These are phyloP conservation scores for Pycnonotus jocosus DNA, from an alignment of 2,113 vertebrate genomes.

Conservation along the genomic window DNA sequence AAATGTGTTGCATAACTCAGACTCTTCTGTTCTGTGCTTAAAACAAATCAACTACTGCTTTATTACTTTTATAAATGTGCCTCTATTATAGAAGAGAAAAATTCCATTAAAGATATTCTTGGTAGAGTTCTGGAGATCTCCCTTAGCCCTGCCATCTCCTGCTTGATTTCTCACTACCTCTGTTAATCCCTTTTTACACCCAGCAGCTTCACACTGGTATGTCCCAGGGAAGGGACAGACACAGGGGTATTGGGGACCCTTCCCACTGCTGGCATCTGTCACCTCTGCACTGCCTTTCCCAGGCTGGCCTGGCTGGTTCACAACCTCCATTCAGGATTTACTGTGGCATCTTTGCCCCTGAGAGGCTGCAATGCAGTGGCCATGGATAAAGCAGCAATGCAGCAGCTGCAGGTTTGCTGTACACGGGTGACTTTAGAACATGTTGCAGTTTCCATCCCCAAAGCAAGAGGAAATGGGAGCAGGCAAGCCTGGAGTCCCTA, in stretches of 20 bases:
- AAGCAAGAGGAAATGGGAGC: background rate
- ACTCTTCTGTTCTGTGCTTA: background rate
- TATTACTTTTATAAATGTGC: background rate
- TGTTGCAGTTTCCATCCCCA: background rate
- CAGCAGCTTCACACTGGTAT: background rate
- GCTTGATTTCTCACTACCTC: background rate
- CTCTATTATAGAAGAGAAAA: background rate
- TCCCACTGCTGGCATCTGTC: background rate
- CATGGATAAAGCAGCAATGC: fast-evolving
- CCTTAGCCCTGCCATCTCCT: background rate
- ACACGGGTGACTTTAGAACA: background rate
- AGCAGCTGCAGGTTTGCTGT: background rate
- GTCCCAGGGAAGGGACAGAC: background rate
- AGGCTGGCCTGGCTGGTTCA: background rate
- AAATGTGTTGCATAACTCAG: background rate
- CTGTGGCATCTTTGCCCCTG: background rate
- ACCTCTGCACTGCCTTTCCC: background rate
- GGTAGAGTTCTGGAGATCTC: background rate
- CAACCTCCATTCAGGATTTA: fast-evolving
- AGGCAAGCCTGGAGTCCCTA: background rate
- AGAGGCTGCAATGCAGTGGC: background rate
- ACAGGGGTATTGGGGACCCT: fast-evolving
- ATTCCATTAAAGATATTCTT: background rate
- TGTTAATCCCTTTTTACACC: background rate
- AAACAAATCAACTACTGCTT: background rate